Evolutionary conservation across 2,797 vertebrate genomes (phyloP).

Genomic region (Cygnus olor): DNA sequence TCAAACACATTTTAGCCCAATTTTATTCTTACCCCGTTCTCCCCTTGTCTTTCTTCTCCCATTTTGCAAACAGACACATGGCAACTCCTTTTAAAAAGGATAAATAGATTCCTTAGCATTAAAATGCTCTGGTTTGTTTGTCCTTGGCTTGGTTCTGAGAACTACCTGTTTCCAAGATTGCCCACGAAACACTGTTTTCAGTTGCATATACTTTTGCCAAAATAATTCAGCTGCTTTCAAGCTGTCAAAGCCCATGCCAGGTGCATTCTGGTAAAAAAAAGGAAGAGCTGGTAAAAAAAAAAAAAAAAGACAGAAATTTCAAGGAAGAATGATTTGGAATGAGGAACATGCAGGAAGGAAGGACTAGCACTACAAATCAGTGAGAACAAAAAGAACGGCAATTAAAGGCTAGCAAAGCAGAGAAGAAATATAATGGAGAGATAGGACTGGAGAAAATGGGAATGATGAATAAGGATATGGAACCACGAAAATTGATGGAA

Average conservation of each 20-base stretch:
- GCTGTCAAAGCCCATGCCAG: background rate
- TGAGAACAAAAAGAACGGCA: background rate
- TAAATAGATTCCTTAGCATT: background rate
- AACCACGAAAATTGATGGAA: background rate
- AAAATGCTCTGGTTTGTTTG: background rate
- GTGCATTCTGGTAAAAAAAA: background rate
- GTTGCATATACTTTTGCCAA: background rate
- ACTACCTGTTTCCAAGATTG: background rate
- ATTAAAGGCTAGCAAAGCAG: background rate
- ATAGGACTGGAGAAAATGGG: background rate
- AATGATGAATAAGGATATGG: fast-evolving
- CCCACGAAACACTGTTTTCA: background rate
- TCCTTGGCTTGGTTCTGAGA: background rate
- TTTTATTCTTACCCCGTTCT: background rate
- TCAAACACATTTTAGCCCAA: background rate
- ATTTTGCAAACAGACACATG: background rate
- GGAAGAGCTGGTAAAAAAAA: background rate
- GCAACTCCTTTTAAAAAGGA: background rate
- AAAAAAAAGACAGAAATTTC: background rate
- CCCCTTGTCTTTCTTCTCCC: background rate
- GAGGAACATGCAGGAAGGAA: background rate
- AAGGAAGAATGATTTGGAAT: background rate
- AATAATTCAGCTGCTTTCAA: background rate
- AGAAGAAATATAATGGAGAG: background rate
- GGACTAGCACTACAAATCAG: background rate